Conservation (phyloP, 2,797 vertebrate species). For the Gallirallus australis region DNA sequence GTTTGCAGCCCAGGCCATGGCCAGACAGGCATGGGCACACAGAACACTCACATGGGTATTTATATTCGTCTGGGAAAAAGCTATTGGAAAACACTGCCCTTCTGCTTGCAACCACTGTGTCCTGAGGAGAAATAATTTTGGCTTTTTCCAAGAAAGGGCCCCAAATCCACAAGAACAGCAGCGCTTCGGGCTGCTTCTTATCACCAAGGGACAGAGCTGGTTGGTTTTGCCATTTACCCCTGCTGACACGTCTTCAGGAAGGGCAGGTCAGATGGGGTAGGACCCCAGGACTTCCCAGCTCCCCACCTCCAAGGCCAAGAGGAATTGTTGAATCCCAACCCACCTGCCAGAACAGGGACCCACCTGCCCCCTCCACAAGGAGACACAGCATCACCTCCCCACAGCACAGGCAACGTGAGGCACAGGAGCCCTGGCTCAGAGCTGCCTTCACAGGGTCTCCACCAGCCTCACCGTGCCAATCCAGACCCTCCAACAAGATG, state of each 20-base stretch:
- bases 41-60: neutral
- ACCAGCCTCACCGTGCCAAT: rapidly evolving
- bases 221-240: rapidly evolving
- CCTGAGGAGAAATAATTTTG: neutral
- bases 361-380: neutral
- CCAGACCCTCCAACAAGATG: rapidly evolving
- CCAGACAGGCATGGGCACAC: neutral
- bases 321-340: rapidly evolving
- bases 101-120: neutral
- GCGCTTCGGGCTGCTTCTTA: neutral
- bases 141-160: neutral
- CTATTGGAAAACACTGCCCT: constrained; percentile 9
- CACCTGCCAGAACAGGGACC: rapidly evolving
- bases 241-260: neutral
- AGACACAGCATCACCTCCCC: rapidly evolving
- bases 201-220: neutral
- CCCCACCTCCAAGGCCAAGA: neutral
- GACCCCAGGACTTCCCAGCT: neutral
- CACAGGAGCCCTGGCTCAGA: neutral
- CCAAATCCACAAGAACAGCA: neutral
- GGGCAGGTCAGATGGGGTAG: rapidly evolving
- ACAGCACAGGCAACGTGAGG: rapidly evolving
- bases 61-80: neutral
- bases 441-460: neutral
- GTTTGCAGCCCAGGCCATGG: neutral